phyloP scores from a whole-genome alignment of 2,113 vertebrate species.

The Globicephala melas region DNA sequence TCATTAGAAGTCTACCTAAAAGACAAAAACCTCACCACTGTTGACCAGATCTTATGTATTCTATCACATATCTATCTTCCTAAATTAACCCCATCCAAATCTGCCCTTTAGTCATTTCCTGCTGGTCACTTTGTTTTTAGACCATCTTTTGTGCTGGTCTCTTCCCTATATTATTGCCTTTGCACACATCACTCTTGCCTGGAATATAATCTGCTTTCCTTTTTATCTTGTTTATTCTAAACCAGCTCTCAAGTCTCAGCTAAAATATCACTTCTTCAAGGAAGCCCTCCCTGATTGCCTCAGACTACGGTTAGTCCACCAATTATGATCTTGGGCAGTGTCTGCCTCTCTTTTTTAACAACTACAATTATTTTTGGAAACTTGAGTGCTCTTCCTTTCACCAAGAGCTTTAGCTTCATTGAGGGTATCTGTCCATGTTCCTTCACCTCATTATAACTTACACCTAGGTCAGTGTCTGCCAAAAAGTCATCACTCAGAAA shows the following conservation, averaged over 20 bases:
- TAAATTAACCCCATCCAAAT: neutral
- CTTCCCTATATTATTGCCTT: neutral
- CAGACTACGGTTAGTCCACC: neutral
- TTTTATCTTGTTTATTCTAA: neutral
- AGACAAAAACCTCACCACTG: neutral
- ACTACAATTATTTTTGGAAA: neutral
- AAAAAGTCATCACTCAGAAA: neutral
- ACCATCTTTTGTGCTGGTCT: neutral
- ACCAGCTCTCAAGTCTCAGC: neutral
- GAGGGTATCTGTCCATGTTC: neutral
- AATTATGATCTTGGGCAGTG: neutral
- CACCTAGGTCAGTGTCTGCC: neutral
- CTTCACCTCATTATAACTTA: neutral
- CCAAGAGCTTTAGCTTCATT: neutral
- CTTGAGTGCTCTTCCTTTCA: neutral
- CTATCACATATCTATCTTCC: neutral
- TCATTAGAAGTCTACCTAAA: neutral
- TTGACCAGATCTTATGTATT: fast-evolving
- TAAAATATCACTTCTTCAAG: neutral
- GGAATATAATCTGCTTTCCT: neutral
- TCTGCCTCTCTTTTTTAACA: neutral
- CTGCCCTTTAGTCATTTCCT: neutral
- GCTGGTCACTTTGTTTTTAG: neutral
- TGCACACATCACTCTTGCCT: neutral
- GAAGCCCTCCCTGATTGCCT: neutral